Evolutionary conservation across 2,888 invertebrate species (phyloP).

Genomic region (Kuschelorhynchus macadamiae): DNA sequence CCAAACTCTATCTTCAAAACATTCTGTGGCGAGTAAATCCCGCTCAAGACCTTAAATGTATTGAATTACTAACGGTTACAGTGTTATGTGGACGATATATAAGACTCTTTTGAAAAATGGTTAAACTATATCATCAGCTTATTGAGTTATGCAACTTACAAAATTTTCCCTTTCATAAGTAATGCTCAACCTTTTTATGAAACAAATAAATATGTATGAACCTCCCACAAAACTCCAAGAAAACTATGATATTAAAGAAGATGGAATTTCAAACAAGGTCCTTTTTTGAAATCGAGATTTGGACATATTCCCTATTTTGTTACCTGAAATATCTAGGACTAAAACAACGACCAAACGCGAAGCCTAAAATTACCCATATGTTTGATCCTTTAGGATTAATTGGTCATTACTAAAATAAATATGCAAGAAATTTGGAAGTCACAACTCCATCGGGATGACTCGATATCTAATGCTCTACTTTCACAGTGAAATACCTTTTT

Average conservation of each 20-base stretch:
- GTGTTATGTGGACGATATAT: constrained; percentile 27
- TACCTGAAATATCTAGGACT: background rate
- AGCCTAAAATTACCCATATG: constrained; percentile 16
- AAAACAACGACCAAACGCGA: background rate
- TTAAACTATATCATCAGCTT: constrained; percentile 13
- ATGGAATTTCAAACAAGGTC: constrained; percentile 6
- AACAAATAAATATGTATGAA: background rate
- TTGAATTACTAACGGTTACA: constrained; percentile 45
- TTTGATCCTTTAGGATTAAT: constrained; percentile 20
- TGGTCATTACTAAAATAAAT: constrained; percentile 1
- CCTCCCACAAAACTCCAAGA: background rate
- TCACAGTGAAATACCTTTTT: background rate
- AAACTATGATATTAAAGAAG: constrained; percentile 4
- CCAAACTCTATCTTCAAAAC: background rate
- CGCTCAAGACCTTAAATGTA: constrained; percentile 28
- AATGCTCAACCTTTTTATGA: constrained; percentile 26
- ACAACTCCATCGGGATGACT: constrained; percentile 5
- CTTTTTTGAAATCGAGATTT: background rate
- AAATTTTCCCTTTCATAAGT: constrained; percentile 30
- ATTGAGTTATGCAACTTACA: constrained; percentile 5
- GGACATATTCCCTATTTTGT: background rate
- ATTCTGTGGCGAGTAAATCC: background rate
- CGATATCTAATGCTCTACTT: background rate
- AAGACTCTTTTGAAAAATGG: constrained; percentile 4
- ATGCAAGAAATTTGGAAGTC: constrained; percentile 14